Evolutionary conservation across 2,113 vertebrate species (phyloP).

Genomic region (Ardeotis arabs): DNA sequence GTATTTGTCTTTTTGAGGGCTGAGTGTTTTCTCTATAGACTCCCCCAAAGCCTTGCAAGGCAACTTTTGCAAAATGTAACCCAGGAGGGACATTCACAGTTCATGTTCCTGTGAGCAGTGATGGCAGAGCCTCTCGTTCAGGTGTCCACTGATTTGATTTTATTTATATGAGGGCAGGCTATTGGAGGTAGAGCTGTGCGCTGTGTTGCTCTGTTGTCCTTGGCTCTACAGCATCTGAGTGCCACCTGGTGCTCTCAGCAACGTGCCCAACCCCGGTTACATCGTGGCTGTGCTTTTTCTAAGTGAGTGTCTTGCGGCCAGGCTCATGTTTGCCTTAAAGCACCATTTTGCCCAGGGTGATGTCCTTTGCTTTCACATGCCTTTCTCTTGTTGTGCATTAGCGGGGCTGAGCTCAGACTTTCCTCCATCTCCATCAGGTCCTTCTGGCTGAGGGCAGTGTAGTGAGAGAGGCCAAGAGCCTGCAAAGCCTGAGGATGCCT

Average conservation of each 20-base stretch:
- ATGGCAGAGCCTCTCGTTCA: not conserved
- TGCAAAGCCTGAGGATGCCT: not conserved
- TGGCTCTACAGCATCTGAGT: not conserved
- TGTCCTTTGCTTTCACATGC: not conserved
- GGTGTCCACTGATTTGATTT: not conserved
- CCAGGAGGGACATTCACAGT: not conserved
- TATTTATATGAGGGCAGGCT: not conserved
- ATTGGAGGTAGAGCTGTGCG: not conserved
- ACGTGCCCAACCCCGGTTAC: rapidly evolving
- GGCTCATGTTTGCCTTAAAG: not conserved
- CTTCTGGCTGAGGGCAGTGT: not conserved
- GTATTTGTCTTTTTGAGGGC: constrained; percentile 69
- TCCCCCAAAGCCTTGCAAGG: constrained; percentile 29
- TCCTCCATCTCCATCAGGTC: not conserved
- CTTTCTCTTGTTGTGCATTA: not conserved
- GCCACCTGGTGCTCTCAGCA: constrained; percentile 24
- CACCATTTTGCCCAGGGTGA: rapidly evolving
- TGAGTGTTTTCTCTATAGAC: constrained; percentile 38
- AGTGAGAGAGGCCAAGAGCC: not conserved
- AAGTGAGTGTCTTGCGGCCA: not conserved
- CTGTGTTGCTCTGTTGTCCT: not conserved
- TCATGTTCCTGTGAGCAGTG: not conserved
- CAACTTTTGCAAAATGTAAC: constrained; percentile 12
- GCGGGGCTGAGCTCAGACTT: not conserved
- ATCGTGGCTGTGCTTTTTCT: rapidly evolving